Conservation (phyloP, 1,140 invertebrate species). For the Ceratina australensis region DNA sequence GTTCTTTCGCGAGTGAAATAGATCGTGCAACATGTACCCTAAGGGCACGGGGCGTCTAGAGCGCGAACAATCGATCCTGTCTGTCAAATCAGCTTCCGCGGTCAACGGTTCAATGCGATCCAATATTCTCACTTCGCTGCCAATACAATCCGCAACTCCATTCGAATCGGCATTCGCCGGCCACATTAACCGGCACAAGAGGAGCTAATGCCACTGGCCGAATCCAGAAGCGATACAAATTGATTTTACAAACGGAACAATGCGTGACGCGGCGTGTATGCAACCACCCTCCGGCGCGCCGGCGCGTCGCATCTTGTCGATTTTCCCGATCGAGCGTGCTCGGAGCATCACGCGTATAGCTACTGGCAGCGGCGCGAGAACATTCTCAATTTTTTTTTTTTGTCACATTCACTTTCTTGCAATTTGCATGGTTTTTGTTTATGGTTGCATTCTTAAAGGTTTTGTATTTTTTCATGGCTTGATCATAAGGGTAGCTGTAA, state of each 20-base stretch:
- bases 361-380: constrained; percentile 58
- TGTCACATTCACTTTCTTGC: constrained; percentile 24
- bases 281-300: neutral
- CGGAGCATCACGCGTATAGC: neutral
- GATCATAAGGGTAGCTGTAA: neutral
- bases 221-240: constrained; percentile 65
- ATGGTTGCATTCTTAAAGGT: constrained; percentile 22
- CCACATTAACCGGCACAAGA: constrained; percentile 46
- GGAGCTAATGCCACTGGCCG: constrained; percentile 56
- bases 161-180: constrained; percentile 56
- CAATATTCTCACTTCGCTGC: constrained; percentile 73
- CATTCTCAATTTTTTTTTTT: constrained; percentile 44
- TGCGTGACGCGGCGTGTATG: constrained; percentile 2
- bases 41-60: constrained; percentile 20
- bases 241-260: constrained; percentile 67
- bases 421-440: constrained; percentile 25
- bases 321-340: neutral
- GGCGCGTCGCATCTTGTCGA: neutral
- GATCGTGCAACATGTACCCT: neutral
- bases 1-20: too few relatives aligned
- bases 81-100: constrained; percentile 69
- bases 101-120: constrained; percentile 69
- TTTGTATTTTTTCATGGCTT: constrained; percentile 1
- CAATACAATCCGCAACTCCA: constrained; percentile 66
- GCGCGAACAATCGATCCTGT: constrained; percentile 60